Percentiles rank a stretch among this genome's conserved stretches.
phyloP scores from a whole-genome alignment of 2,113 vertebrate species.

The Thymallus thymallus region DNA sequence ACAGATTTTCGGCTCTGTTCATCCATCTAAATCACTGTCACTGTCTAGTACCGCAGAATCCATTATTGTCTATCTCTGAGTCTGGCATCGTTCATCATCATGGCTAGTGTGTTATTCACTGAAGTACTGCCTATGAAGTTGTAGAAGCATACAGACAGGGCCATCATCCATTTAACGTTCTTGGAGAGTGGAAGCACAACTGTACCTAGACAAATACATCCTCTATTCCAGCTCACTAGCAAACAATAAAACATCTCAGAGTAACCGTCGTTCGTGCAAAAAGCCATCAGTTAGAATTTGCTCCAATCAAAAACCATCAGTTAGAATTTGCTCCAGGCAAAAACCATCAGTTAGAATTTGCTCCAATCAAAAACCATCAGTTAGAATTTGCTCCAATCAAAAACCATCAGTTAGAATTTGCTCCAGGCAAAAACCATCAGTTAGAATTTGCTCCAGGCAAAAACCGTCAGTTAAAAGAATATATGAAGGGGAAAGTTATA shows the following conservation, averaged over 20 bases:
- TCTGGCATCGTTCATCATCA: not conserved
- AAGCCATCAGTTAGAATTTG: no score
- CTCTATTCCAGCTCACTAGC: constrained; percentile 27
- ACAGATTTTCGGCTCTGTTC: not conserved
- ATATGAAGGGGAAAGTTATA: constrained; percentile 50
- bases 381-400: constrained; percentile 19
- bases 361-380: no score
- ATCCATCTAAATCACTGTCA: not conserved
- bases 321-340: constrained; percentile 20
- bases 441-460: constrained; percentile 20
- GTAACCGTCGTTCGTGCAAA: constrained; percentile 32
- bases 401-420: no score
- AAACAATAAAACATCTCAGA: constrained; percentile 6
- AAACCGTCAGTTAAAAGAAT: no score
- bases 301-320: no score
- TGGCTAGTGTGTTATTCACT: constrained; percentile 15
- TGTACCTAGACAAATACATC: constrained; percentile 43
- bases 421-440: no score
- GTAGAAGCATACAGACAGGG: constrained; percentile 18
- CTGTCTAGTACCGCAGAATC: not conserved
- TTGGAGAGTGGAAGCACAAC: constrained; percentile 36
- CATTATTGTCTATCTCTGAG: not conserved
- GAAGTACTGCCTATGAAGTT: constrained; percentile 1
- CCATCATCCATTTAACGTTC: constrained; percentile 37
- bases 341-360: no score